Percentiles rank a stretch among this genome's conserved stretches.
phyloP scores from a whole-genome alignment of 64 coral and sea anemone genomes.

The Stylophora pistillata region DNA sequence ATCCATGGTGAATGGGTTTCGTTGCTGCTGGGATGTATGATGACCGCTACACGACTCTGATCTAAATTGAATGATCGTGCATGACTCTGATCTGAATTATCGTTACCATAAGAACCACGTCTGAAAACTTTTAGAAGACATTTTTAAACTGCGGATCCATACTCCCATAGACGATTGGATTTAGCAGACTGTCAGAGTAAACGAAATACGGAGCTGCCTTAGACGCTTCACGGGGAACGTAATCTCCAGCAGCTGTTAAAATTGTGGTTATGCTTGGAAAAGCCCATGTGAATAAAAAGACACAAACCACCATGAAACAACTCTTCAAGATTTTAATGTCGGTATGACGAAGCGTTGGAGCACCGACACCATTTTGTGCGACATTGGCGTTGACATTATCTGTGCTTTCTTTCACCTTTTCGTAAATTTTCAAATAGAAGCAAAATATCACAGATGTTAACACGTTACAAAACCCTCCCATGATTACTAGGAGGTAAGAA shows the following conservation, averaged over 20 bases:
- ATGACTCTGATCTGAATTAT: neutral
- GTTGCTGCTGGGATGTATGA: no score
- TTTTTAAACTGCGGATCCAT: constrained; percentile 63
- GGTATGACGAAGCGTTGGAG: neutral
- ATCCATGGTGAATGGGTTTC: no score
- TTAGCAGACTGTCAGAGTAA: constrained; percentile 38
- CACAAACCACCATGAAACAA: constrained; percentile 55
- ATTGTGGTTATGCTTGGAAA: constrained; percentile 5
- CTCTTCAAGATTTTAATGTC: constrained; percentile 48
- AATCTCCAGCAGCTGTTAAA: constrained; percentile 8
- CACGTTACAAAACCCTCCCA: neutral
- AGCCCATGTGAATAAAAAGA: constrained; percentile 40
- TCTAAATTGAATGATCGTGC: no score
- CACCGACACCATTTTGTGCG: neutral
- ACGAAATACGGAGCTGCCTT: constrained; percentile 43
- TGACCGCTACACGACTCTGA: no score
- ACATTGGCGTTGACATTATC: constrained; percentile 7
- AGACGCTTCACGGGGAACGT: neutral
- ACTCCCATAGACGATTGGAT: constrained; percentile 61
- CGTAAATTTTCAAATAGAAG: constrained; percentile 53
- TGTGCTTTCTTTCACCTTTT: constrained; percentile 20
- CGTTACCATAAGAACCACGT: neutral
- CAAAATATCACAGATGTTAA: constrained; percentile 54
- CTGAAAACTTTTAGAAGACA: constrained; percentile 44
- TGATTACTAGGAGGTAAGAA: constrained; percentile 39